A percentile compares a stretch with the other conserved stretches of the same genome.
phyloP scores from a whole-genome alignment of 2,888 invertebrate species.

The Branchellion lobata region DNA sequence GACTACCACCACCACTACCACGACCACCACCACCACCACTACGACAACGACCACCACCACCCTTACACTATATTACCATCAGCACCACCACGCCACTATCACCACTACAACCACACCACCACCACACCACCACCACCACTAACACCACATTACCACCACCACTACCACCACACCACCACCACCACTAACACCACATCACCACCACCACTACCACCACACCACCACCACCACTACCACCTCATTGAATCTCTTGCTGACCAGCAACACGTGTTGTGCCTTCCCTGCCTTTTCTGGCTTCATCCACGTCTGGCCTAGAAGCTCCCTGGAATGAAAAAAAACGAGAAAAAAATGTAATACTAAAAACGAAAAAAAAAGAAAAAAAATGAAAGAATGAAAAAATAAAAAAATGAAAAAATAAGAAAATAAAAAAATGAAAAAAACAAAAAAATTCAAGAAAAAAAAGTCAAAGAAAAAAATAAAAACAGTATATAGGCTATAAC shows the following conservation, averaged over 20 bases:
- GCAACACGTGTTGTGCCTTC: constrained; percentile 72
- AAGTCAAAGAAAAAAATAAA: too few species aligned
- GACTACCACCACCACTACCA: neutral
- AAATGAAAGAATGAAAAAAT: too few species aligned
- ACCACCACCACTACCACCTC: constrained; percentile 65
- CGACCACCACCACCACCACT: constrained; percentile 5
- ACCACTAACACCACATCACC: neutral
- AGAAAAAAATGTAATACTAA: neutral
- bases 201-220: neutral
- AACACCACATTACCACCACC: neutral
- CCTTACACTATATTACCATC: too few species aligned
- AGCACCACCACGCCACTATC: too few species aligned
- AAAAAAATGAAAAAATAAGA: too few species aligned
- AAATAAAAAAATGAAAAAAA: too few species aligned
- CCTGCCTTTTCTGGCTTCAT: constrained; percentile 81
- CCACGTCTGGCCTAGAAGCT: constrained; percentile 68
- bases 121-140: too few species aligned
- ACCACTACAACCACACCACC: too few species aligned
- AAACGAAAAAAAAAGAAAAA: neutral
- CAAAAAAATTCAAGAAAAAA: too few species aligned
- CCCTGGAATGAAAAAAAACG: constrained; percentile 54
- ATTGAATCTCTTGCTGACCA: constrained; percentile 86
- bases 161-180: neutral
- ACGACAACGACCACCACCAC: neutral
- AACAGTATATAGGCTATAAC: too few species aligned